Evolutionary conservation across 2,888 invertebrate species (phyloP), one percentile per base, ranked within the genome.

Genomic region (Campoletis raptor): DNA sequence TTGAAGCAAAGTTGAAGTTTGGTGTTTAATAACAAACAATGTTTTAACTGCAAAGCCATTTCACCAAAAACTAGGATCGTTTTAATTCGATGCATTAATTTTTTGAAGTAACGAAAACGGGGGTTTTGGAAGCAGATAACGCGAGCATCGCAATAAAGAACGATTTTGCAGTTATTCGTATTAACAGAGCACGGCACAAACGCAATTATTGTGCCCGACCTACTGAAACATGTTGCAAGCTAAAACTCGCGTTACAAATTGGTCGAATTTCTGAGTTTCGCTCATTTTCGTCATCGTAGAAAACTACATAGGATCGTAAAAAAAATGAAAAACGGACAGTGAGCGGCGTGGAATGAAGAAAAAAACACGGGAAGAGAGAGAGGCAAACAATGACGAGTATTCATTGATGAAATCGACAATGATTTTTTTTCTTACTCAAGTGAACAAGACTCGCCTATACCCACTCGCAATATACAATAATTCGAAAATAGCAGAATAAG

Each of bases 191-290:
- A 72, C 67, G 77, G 73, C 66, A 52, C 57, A 72, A 70, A 61
- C 67, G 61, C n/a, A 21, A 52, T 69, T 61, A 74, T 70, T 67
- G 48, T 6, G 24, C 18, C 64, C 70, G 82, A 82, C 74, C 79
- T 85, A 85, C 70, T 76, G 84, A 70, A 80, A 82, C 85, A 42
- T 54, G 77, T 67, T 76, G 37, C 37, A 57, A 73, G 77, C 69
- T 81, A 10, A 18, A 61, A 74, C 24, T 30, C 12, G 61, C 61
- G 61, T 61, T 61, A 61, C 24, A 30, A 61, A 61, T 57, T 57
- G 24, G 24, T 57, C 57, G 24, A 24, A 57, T 24, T 57, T 24
- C 9, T 0, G 4, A 57, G 3, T 57, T 57, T 57, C 9, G 12
- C 57, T 57, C 21, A 3, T 57, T 57, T 24, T 24, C 3, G 24